Conservation (phyloP, 1,140 invertebrate genomes). For the Bombus cullumanus region DNA sequence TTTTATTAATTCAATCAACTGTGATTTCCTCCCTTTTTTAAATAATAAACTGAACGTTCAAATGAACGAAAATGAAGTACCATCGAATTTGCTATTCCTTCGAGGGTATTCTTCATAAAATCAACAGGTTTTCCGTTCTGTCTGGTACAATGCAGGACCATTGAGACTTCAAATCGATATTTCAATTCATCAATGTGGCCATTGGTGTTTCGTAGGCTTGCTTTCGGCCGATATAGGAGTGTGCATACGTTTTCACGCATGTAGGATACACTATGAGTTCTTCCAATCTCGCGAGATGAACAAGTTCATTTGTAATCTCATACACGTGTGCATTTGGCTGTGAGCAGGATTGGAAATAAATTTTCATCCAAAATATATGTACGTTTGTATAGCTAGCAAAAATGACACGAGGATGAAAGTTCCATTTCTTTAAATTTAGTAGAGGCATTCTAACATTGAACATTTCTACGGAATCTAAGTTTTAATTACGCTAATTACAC, state of each 20-base stretch:
- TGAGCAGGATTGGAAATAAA: not conserved
- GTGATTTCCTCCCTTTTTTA: not conserved
- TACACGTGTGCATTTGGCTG: not conserved
- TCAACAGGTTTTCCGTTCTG: constrained; percentile 51
- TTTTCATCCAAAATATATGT: not conserved
- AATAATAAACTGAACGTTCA: not conserved
- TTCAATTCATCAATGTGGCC: constrained; percentile 29
- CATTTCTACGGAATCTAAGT: not conserved
- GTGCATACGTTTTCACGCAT: constrained; percentile 18
- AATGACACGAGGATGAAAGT: not conserved
- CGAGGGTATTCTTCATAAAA: constrained; percentile 5
- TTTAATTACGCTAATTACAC: not conserved
- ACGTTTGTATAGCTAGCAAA: not conserved
- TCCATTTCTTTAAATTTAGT: not conserved
- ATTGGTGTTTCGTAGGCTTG: not conserved
- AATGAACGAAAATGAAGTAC: not conserved
- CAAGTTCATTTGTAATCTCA: not conserved
- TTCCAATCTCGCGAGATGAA: constrained; percentile 30
- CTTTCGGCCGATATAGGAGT: not conserved
- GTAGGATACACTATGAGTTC: not conserved
- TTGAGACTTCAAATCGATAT: constrained; percentile 36
- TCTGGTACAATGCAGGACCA: constrained; percentile 2
- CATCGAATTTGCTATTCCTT: not conserved
- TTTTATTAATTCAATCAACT: not conserved
- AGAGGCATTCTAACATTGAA: not conserved